phyloP scores from a whole-genome alignment of 2,888 invertebrate species.

The Sceliomorpha sp. region DNA sequence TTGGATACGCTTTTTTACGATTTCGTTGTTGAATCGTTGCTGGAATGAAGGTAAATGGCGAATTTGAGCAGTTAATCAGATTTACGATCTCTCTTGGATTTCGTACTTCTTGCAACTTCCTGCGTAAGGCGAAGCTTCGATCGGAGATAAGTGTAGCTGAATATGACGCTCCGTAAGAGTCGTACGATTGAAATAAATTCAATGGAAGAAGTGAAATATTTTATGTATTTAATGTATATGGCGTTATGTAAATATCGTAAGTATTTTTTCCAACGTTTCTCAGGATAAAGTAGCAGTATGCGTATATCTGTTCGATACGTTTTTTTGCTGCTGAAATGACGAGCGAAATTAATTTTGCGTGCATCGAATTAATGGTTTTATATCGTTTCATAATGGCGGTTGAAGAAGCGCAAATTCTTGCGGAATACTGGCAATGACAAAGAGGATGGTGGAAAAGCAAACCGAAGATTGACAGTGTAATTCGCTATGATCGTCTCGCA shows the following conservation, averaged over 20 bases:
- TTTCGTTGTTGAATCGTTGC: conserved; percentile 21
- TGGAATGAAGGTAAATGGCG: conserved; percentile 28
- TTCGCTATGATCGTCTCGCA: conserved; percentile 67
- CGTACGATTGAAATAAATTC: background rate
- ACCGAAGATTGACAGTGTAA: conserved; percentile 67
- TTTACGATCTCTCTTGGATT: conserved; percentile 44
- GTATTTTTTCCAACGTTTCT: no score
- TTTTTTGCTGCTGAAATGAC: no score
- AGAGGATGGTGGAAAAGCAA: conserved; percentile 25
- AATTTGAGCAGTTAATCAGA: conserved; percentile 45
- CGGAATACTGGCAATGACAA: background rate
- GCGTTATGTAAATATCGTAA: no score
- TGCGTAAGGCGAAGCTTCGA: conserved; percentile 23
- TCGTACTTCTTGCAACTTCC: conserved; percentile 24
- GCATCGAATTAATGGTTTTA: no score
- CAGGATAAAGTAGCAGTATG: no score
- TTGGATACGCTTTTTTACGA: conserved; percentile 32
- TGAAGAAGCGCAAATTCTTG: background rate
- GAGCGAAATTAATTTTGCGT: no score
- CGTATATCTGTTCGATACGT: background rate
- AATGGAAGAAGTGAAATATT: no score
- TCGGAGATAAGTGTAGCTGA: conserved; percentile 37
- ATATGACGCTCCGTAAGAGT: conserved; percentile 16
- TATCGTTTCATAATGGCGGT: background rate
- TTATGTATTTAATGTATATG: no score